Base-by-base conservation (phyloP, 2,113 vertebrate species). In the Atherinomorus stipes region DNA sequence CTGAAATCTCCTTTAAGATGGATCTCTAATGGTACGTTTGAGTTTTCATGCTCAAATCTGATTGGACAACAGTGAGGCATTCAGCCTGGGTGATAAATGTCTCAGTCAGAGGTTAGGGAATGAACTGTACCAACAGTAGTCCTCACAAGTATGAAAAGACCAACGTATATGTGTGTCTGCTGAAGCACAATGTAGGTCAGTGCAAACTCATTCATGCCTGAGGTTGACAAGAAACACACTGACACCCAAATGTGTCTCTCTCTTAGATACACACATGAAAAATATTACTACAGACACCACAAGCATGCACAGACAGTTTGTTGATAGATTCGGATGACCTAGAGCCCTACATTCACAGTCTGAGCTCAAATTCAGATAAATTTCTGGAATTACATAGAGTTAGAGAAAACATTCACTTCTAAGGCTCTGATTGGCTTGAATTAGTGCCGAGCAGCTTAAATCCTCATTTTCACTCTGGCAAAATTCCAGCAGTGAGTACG, bases 161-260 rank as follows among this genome's bases (percentile, higher is more conserved):
- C 56, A 60, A 61, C 21, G 22, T 53, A 34, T 47, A 45, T 81
- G 71, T 73, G 63, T 70, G 64, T 78, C 9, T 65, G 66, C 10
- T 69, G 62, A 50, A 64, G 70, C 64, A 54, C 56, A 77, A 89
- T 88, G 78, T 91, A 89, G 88, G 89, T 91, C 88, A 91, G 65
- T n/a, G 50, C 34, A 60, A 87, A 85, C 62, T 87, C 85, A 82
- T 80, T 87, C 82, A 89, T 54, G 87, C 84, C 83, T 2, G 70
- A 83, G 78, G 83, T 57, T 85, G 82, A 89, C 68, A 75, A 78
- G 81, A 86, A 80, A 74, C 82, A 78, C 77, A 83, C 71, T 74
- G 78, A 85, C 84, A 86, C 66, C 59, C 54, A 64, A 61, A 68
- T 74, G 67, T 67, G 21, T 70, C 12, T 44, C 2, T 7, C 42